Conservation (phyloP, 2,888 invertebrate species). For the Acanthosoma haemorrhoidale region DNA sequence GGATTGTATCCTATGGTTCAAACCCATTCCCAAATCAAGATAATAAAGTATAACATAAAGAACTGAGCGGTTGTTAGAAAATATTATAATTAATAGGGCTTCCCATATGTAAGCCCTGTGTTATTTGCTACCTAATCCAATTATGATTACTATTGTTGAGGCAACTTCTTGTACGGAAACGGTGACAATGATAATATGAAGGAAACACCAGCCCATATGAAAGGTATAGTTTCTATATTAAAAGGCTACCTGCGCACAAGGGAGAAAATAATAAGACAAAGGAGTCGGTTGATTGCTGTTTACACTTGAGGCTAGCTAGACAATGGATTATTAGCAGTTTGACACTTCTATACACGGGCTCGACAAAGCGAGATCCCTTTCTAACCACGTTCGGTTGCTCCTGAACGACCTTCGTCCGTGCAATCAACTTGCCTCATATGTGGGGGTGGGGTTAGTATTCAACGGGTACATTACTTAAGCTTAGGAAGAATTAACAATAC, state of each 20-base stretch:
- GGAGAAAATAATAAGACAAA: slow-evolving; percentile 6
- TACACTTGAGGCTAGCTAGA: background rate
- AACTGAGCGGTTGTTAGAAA: no score
- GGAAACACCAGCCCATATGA: background rate
- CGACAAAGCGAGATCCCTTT: slow-evolving; percentile 7
- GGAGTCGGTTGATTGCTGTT: background rate
- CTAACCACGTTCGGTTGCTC: background rate
- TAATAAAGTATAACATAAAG: no score
- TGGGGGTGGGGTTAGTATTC: background rate
- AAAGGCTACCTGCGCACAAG: background rate
- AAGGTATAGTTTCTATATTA: background rate
- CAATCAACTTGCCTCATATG: background rate
- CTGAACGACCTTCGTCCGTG: background rate
- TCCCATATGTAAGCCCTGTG: no score
- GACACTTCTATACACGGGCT: background rate
- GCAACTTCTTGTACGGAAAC: no score
- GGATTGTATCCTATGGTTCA: no score
- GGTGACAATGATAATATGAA: background rate
- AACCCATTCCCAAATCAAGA: no score
- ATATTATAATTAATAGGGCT: no score
- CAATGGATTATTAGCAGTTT: slow-evolving; percentile 14
- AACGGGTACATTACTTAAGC: no score
- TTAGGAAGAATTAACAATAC: no score
- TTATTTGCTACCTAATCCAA: no score
- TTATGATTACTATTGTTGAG: no score